A percentile compares a stretch with the other conserved stretches of the same genome.
Evolutionary conservation across 2,113 vertebrate species (phyloP).

Genomic region (Acrocephalus kingi): DNA sequence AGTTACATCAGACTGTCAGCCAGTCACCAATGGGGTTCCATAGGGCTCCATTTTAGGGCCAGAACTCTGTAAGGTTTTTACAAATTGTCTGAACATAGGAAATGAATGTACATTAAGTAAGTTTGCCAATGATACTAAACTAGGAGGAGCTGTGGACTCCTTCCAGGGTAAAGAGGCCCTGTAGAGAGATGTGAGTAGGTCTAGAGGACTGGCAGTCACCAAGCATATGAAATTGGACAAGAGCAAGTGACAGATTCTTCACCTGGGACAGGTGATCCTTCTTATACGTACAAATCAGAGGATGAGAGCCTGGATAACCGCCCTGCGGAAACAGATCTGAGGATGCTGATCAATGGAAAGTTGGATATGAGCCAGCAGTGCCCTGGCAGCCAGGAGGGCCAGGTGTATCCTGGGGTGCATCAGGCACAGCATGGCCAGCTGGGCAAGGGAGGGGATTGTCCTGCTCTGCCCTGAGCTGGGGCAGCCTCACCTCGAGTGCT

Average conservation of each 20-base stretch:
- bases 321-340: background rate
- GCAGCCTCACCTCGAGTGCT: rapidly evolving
- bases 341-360: background rate
- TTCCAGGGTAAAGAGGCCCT: background rate
- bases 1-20: background rate
- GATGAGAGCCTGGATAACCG: background rate
- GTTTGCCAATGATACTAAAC: background rate
- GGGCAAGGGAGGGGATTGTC: background rate
- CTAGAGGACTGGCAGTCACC: background rate
- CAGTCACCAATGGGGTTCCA: background rate
- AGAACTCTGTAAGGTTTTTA: background rate
- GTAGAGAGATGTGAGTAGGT: background rate
- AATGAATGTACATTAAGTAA: background rate
- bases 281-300: background rate
- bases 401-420: rapidly evolving
- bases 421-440: background rate
- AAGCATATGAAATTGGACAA: background rate
- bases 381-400: background rate
- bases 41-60: background rate
- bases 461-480: background rate
- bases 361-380: background rate
- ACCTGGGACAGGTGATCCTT: background rate
- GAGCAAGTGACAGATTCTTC: background rate
- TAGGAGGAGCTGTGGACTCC: background rate
- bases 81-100: background rate